These are phyloP conservation scores for Chelon auratus DNA, from an alignment of 2,797 vertebrate species.

Conservation along the genomic window DNA sequence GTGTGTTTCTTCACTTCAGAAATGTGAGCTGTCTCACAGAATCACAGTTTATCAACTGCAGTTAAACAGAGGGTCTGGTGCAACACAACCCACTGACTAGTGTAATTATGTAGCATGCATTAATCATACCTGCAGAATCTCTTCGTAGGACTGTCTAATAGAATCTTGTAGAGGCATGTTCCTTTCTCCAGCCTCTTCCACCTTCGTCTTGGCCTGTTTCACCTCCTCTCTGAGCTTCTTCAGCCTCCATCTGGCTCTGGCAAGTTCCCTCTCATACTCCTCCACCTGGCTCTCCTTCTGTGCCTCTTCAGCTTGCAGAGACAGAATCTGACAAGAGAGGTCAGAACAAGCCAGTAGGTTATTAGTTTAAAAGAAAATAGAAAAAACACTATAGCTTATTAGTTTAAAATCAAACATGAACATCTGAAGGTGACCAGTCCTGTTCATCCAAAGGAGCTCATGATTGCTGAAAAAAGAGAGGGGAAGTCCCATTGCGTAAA, in stretches of 20 bases:
- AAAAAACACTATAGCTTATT: background rate
- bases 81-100: too few species aligned
- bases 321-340: slow-evolving; percentile 83
- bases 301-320: slow-evolving; percentile 89
- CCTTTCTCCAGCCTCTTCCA: slow-evolving; percentile 75
- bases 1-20: too few species aligned
- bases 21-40: too few species aligned
- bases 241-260: slow-evolving; percentile 89
- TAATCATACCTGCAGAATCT: slow-evolving; percentile 75
- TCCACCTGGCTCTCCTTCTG: slow-evolving; percentile 91
- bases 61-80: too few species aligned
- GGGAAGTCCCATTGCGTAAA: background rate
- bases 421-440: background rate
- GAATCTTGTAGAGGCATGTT: slow-evolving; percentile 76
- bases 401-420: background rate
- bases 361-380: background rate
- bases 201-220: slow-evolving; percentile 80
- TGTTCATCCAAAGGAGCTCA: background rate
- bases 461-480: background rate
- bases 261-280: slow-evolving; percentile 89
- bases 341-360: background rate
- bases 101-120: too few species aligned
- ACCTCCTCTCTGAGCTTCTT: slow-evolving; percentile 89
- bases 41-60: too few species aligned
- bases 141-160: slow-evolving; percentile 80